Percentiles rank a stretch among this genome's conserved stretches.
Conservation (phyloP, 2,888 invertebrate species). For the Conomelus anceps region DNA sequence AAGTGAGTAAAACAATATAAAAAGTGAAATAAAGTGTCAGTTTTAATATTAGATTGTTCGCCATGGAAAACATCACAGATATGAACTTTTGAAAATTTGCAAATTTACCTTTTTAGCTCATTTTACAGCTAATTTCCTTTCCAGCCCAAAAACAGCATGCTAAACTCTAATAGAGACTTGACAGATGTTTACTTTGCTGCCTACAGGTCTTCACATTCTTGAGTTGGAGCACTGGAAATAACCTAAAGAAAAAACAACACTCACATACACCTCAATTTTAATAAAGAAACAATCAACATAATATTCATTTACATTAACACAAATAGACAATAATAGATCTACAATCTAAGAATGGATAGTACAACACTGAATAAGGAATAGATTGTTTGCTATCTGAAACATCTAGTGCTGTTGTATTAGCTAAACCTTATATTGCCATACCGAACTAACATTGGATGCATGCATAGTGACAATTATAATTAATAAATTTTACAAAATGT, state of each 20-base stretch:
- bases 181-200: too few relatives aligned
- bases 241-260: neutral
- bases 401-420: neutral
- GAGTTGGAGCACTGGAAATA: neutral
- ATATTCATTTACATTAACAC: neutral
- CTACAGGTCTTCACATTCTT: too few relatives aligned
- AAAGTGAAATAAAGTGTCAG: too few relatives aligned
- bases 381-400: neutral
- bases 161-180: too few relatives aligned
- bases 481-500: neutral
- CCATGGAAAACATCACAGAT: too few relatives aligned
- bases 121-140: too few relatives aligned
- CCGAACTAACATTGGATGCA: neutral
- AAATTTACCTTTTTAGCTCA: too few relatives aligned
- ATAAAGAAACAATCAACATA: neutral
- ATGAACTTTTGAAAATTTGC: too few relatives aligned
- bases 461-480: too few relatives aligned
- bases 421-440: neutral
- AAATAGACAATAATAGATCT: neutral
- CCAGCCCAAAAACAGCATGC: too few relatives aligned
- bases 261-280: neutral
- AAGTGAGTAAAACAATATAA: too few relatives aligned
- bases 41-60: too few relatives aligned
- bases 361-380: neutral
- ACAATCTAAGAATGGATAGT: neutral